These are phyloP conservation scores for Adelphocoris suturalis DNA, from an alignment of 2,888 invertebrate genomes.

Conservation along the genomic window DNA sequence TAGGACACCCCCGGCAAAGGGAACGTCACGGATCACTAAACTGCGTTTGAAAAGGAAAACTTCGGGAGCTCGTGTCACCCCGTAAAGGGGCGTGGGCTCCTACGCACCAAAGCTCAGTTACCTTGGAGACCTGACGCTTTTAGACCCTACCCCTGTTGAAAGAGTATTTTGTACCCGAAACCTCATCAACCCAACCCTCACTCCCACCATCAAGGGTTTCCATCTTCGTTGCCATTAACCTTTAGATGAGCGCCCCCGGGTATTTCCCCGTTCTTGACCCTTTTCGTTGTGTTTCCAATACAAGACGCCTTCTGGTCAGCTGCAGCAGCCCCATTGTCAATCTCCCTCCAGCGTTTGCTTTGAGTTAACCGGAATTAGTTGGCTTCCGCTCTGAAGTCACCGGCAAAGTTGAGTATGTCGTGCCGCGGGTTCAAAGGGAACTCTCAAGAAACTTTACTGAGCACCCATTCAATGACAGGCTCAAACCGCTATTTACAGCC, in stretches of 20 bases:
- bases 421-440: not conserved
- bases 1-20: slow-evolving; percentile 17
- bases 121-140: slow-evolving; percentile 34
- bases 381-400: not conserved
- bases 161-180: slow-evolving; percentile 41
- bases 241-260: slow-evolving; percentile 2
- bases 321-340: not conserved
- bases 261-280: slow-evolving; percentile 15
- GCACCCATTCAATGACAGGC: too few species aligned
- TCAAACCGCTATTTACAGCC: too few species aligned
- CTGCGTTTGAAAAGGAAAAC: slow-evolving; percentile 21
- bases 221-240: slow-evolving; percentile 1
- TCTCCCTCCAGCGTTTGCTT: slow-evolving; percentile 1
- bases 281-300: slow-evolving; percentile 16
- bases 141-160: not conserved
- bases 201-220: slow-evolving; percentile 12
- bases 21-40: slow-evolving; percentile 41
- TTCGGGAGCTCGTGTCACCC: not conserved
- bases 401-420: not conserved
- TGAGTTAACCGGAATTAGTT: slow-evolving; percentile 5
- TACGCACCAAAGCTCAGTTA: slow-evolving; percentile 15
- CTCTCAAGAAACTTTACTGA: too few species aligned
- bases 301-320: not conserved
- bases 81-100: not conserved
- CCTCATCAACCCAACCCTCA: not conserved